Evolutionary conservation across 2,888 invertebrate genomes (phyloP), one percentile per base, ranked within the genome.

Genomic region (Leptarthrus brevirostris): DNA sequence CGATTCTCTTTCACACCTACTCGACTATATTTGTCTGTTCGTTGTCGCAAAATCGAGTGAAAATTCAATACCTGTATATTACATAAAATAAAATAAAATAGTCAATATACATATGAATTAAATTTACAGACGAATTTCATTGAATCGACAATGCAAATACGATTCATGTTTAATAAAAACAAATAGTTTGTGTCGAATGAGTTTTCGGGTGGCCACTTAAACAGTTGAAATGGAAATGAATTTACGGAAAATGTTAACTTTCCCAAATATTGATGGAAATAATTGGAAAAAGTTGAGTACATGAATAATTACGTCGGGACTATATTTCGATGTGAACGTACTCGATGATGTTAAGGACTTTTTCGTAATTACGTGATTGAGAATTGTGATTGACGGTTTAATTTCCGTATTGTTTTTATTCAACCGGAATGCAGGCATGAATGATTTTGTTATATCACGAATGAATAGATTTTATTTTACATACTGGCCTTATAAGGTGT

Each of bases 201-300:
- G 56, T 30, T 56, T 56, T 56, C 30, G 3, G 30, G n/a, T 30
- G 18, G 56, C 56, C 56, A 56, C 56, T 56, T 56, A 56, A n/a
- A 56, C 56, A 16, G 8, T n/a, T 56, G 14, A 30, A 56, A 56
- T 56, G 56, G 26, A 36, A 58, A 36, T 58, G 58, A 58, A 36
- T 58, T 58, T 58, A 58, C 58, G 14, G 36, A 20, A 58, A 58
- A 58, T 18, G 36, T 18, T 34, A 58, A 30, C 58, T 58, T 36
- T 36, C 26, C 58, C 58, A 58, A 58, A 58, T 58, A 58, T 58
- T 58, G 58, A 58, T 58, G 58, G 36, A 58, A 58, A 58, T 36
- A 36, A 58, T 36, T 58, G 30, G 20, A 5, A 58, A 58, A 58
- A 58, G 36, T 58, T 36, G 36, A 36, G 58, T 20, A 20, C 40